Evolutionary conservation across 2,888 invertebrate genomes (phyloP).

Genomic region (Coelinius sp.): DNA sequence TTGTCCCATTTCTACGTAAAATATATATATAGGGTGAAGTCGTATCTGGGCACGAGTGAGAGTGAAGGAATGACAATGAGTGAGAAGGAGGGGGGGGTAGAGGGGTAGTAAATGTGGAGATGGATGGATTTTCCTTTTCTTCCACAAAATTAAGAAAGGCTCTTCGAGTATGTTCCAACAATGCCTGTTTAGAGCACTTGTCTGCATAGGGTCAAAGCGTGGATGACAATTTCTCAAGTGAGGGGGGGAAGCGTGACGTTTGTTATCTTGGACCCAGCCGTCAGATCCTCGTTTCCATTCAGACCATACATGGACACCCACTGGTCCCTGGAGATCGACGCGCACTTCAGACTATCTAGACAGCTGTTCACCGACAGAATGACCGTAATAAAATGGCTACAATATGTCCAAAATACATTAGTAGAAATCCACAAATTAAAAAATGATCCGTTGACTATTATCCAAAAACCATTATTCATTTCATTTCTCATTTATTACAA

Average conservation of each 20-base stretch:
- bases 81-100: constrained; percentile 11
- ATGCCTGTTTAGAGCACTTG: constrained; percentile 55
- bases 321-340: constrained; percentile 10
- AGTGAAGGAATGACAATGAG: constrained; percentile 23
- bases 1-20: constrained; percentile 14
- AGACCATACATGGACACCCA: neutral
- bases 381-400: constrained; percentile 22
- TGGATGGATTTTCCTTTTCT: constrained; percentile 25
- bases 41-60: constrained; percentile 20
- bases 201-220: constrained; percentile 53
- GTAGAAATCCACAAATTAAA: neutral
- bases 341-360: neutral
- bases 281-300: neutral
- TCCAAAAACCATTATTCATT: too few species aligned
- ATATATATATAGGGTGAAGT: constrained; percentile 38
- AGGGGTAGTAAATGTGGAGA: too few species aligned
- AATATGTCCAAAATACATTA: constrained; percentile 3
- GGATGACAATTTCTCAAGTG: constrained; percentile 52
- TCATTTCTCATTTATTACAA: too few species aligned
- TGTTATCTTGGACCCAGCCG: constrained; percentile 40
- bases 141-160: constrained; percentile 53
- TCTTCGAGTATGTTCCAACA: constrained; percentile 52
- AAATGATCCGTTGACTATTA: too few species aligned
- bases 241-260: constrained; percentile 40
- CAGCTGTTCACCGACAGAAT: constrained; percentile 6